Evolutionary conservation across 2,113 vertebrate genomes (phyloP).

Genomic region (Pantherophis guttatus): DNA sequence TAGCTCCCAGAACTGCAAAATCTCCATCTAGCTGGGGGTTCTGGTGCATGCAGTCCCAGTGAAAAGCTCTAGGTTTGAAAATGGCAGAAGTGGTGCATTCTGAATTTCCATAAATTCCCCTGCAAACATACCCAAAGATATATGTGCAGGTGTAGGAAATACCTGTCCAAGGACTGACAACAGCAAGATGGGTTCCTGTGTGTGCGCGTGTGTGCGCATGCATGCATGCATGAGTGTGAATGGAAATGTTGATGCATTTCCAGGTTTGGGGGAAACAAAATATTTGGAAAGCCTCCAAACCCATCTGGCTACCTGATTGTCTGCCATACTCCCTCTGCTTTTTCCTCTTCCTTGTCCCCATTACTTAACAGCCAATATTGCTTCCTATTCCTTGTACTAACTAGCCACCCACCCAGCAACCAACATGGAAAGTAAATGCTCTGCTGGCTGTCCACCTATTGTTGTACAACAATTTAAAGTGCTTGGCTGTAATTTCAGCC

Average conservation of each 20-base stretch:
- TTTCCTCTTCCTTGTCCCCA: not conserved
- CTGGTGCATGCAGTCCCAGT: not conserved
- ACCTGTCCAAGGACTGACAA: not conserved
- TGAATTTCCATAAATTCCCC: not conserved
- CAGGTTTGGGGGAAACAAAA: not conserved
- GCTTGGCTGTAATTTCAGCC: not conserved
- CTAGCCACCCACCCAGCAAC: not conserved
- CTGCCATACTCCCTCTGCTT: not conserved
- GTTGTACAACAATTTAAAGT: not conserved
- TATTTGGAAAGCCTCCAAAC: not conserved
- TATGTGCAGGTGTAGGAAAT: not conserved
- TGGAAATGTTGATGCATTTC: not conserved
- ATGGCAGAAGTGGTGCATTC: not conserved
- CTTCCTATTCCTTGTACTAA: not conserved
- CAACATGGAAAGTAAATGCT: not conserved
- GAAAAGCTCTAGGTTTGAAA: not conserved
- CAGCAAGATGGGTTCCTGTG: not conserved
- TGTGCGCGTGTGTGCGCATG: not conserved
- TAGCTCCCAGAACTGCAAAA: not conserved
- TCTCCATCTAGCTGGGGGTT: not conserved
- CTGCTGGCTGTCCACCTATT: not conserved
- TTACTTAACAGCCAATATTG: not conserved
- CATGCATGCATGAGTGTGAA: not conserved
- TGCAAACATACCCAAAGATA: not conserved
- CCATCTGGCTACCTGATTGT: not conserved